A percentile compares a stretch with the other conserved stretches of the same genome.
Conservation (phyloP, 2,888 invertebrate species). For the Pseudococcus longispinus region DNA sequence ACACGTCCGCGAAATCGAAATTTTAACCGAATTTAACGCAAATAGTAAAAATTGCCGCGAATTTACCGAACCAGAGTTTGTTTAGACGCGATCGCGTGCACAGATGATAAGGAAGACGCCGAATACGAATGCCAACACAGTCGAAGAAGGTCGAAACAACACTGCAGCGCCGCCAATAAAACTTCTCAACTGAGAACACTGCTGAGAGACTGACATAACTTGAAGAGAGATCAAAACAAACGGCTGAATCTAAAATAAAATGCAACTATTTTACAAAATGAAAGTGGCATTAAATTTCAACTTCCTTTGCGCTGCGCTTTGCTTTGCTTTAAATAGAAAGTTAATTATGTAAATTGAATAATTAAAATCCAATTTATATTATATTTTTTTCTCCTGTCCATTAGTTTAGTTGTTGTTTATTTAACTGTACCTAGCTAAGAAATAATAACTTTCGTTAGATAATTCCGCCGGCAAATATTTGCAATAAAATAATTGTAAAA, state of each 20-base stretch:
- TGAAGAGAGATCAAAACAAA: background rate
- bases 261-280: constrained; percentile 53
- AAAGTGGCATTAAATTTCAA: constrained; percentile 53
- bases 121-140: background rate
- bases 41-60: constrained; percentile 2
- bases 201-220: constrained; percentile 25
- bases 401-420: background rate
- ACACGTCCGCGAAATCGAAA: background rate
- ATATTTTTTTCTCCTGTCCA: constrained; percentile 1
- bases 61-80: background rate
- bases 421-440: background rate
- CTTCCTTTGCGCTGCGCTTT: constrained; percentile 37
- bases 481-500: background rate
- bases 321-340: constrained; percentile 47
- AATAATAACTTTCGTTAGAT: background rate
- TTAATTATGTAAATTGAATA: constrained; percentile 52
- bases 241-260: background rate
- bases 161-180: background rate
- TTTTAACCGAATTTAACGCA: background rate
- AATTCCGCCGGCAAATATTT: background rate
- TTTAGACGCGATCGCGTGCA: constrained; percentile 42
- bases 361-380: constrained; percentile 43
- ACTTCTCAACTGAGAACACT: background rate
- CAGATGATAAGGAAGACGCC: constrained; percentile 24
- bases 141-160: background rate